Conservation (phyloP, 2,113 vertebrate genomes). For the Menura novaehollandiae region DNA sequence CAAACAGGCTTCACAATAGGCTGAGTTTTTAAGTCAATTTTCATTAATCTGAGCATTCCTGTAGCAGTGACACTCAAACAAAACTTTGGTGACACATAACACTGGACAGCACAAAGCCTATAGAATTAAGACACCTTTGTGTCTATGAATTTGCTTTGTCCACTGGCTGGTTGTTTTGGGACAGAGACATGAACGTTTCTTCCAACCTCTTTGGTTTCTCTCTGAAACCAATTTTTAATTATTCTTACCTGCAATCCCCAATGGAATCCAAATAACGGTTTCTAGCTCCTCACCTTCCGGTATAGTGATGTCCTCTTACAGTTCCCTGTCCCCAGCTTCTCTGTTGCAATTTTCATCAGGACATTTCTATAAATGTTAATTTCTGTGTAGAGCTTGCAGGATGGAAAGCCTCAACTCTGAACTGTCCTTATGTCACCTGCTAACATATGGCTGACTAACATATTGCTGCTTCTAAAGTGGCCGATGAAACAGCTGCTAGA, state of each 20-base stretch:
- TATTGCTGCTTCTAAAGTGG: background rate
- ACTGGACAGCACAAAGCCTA: background rate
- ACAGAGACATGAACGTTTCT: background rate
- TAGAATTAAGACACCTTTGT: background rate
- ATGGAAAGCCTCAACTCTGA: background rate
- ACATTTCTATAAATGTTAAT: background rate
- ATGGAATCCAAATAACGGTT: background rate
- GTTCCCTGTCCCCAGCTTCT: background rate
- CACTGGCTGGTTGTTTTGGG: background rate
- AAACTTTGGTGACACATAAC: background rate
- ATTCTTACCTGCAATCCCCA: background rate
- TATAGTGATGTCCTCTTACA: background rate
- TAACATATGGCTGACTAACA: background rate
- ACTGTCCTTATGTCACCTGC: background rate
- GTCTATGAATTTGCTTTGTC: background rate
- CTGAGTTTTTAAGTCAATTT: background rate
- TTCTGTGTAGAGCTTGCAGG: background rate
- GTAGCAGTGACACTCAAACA: background rate
- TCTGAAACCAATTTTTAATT: conserved; percentile 11
- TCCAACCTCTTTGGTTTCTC: background rate
- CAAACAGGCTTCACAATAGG: background rate
- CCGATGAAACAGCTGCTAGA: conserved; percentile 21
- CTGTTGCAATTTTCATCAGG: background rate
- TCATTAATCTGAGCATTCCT: background rate
- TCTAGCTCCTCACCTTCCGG: background rate